Evolutionary conservation across 2,113 vertebrate genomes (phyloP).

Genomic region (Hucho hucho): DNA sequence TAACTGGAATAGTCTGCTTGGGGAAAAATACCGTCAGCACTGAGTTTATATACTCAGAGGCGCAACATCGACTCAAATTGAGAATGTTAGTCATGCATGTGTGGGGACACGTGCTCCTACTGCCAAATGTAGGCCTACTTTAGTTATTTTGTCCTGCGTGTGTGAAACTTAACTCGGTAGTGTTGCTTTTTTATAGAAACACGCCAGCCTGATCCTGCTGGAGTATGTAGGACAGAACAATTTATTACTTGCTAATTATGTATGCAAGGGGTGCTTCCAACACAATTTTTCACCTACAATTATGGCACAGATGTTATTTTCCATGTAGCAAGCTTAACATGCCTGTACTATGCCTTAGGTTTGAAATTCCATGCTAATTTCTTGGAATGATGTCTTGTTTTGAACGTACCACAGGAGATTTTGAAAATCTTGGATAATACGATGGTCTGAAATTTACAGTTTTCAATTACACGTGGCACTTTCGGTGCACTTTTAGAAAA

Average conservation of each 20-base stretch:
- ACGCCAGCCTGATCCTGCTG: constrained; percentile 58
- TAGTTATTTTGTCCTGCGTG: constrained; percentile 34
- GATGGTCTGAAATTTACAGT: background rate
- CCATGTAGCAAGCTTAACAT: background rate
- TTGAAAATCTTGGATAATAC: background rate
- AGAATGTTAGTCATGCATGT: too few relatives aligned
- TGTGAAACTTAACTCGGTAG: constrained; percentile 57
- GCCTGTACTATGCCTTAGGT: background rate
- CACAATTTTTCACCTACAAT: constrained; percentile 54
- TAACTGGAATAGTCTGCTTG: too few relatives aligned
- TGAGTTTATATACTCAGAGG: too few relatives aligned
- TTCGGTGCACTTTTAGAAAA: background rate
- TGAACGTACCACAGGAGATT: background rate
- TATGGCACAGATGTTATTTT: constrained; percentile 35
- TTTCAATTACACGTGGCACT: background rate
- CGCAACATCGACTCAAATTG: too few relatives aligned
- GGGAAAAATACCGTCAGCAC: too few relatives aligned
- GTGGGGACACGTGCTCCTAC: too few relatives aligned
- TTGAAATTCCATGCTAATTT: background rate
- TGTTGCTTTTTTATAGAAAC: constrained; percentile 70
- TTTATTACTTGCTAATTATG: constrained; percentile 55
- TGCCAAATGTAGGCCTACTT: constrained; percentile 52
- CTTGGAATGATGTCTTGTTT: background rate
- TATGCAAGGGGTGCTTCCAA: constrained; percentile 52
- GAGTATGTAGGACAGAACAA: constrained; percentile 61